Percentiles rank a stretch among this genome's conserved stretches.
Evolutionary conservation across 2,888 invertebrate genomes (phyloP).

Genomic region (Lithophane ornitopus): DNA sequence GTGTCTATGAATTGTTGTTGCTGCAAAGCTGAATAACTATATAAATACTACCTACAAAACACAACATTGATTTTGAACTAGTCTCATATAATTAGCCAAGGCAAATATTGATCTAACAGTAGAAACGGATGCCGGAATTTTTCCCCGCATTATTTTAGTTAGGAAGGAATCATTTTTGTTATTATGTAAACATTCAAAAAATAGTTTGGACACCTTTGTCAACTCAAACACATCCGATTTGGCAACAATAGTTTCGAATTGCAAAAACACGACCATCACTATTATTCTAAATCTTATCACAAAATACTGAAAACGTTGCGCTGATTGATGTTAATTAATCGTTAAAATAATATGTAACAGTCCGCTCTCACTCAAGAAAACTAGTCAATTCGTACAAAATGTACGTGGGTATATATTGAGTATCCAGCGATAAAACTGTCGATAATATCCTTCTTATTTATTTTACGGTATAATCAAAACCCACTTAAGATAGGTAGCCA

Average conservation of each 20-base stretch:
- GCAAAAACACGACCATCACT: slow-evolving; percentile 52
- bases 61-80: background rate
- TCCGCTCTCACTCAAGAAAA: slow-evolving; percentile 12
- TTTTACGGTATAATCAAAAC: slow-evolving; percentile 14
- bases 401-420: slow-evolving; percentile 34
- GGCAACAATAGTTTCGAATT: slow-evolving; percentile 28
- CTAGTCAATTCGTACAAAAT: slow-evolving; percentile 2
- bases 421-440: slow-evolving; percentile 22
- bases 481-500: slow-evolving; percentile 42
- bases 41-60: background rate
- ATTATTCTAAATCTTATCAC: slow-evolving; percentile 14
- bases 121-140: background rate
- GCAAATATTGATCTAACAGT: slow-evolving; percentile 20
- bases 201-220: slow-evolving; percentile 37
- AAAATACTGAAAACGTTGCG: slow-evolving; percentile 10
- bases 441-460: slow-evolving; percentile 35
- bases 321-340: slow-evolving; percentile 12
- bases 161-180: background rate
- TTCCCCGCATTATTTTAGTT: background rate
- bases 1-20: background rate
- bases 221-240: slow-evolving; percentile 31
- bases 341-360: background rate
- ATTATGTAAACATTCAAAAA: background rate
- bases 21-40: background rate
- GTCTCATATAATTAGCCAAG: background rate